These are phyloP conservation scores for Apus apus DNA, from an alignment of 2,113 vertebrate genomes.

Conservation along the genomic window DNA sequence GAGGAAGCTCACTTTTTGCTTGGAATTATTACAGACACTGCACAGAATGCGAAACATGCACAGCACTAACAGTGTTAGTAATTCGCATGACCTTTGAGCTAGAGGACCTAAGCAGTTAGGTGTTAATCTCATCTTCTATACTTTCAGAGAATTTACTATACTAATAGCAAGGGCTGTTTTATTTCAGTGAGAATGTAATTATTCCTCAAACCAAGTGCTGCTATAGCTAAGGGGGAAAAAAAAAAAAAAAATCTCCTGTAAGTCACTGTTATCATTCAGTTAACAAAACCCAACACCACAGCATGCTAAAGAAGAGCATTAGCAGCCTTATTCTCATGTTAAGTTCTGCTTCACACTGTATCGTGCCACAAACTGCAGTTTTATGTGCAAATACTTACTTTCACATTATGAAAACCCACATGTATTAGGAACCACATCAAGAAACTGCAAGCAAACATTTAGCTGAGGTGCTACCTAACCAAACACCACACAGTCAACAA, in stretches of 20 bases:
- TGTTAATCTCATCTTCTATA: not conserved
- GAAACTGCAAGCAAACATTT: constrained; percentile 61
- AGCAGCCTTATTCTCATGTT: not conserved
- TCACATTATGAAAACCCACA: constrained; percentile 68
- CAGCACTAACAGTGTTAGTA: not conserved
- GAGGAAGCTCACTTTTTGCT: not conserved
- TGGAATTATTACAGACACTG: not conserved
- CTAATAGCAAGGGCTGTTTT: not conserved
- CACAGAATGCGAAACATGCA: not conserved
- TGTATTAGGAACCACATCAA: constrained; percentile 72
- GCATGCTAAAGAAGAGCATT: not conserved
- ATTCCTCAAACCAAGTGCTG: not conserved
- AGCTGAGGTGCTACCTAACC: constrained; percentile 32
- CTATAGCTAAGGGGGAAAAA: not conserved
- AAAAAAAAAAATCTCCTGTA: not conserved
- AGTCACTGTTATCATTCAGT: not conserved
- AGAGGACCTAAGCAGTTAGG: not conserved
- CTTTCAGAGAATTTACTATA: not conserved
- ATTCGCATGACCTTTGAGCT: not conserved
- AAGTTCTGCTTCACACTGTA: not conserved
- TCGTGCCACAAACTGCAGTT: constrained; percentile 16
- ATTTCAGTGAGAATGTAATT: not conserved
- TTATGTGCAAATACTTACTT: constrained; percentile 19
- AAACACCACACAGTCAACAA: not conserved
- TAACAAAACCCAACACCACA: constrained; percentile 6